Conservation (phyloP, 53 echinoderm and acorn worm genomes). For the Patiria pectinifera region DNA sequence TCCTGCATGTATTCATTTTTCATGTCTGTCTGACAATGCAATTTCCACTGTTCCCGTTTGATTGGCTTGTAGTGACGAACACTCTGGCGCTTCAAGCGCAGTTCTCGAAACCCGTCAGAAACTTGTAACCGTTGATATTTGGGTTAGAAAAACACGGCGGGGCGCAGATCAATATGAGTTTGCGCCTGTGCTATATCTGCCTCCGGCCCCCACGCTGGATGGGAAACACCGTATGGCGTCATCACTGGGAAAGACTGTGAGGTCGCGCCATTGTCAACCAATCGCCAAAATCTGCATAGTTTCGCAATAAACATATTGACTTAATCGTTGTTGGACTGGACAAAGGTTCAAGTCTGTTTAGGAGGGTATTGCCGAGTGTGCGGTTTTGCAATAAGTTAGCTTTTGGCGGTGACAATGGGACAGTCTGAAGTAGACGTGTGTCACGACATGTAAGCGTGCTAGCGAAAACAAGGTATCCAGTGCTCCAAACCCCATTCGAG, state of each 20-base stretch:
- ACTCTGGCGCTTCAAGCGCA: background rate
- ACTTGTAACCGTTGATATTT: background rate
- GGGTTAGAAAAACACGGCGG: background rate
- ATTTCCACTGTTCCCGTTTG: background rate
- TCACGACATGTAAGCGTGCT: background rate
- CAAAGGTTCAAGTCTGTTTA: conserved; percentile 6
- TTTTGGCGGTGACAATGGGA: background rate
- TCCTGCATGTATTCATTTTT: no score
- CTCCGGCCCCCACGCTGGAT: background rate
- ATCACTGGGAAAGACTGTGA: conserved; percentile 30
- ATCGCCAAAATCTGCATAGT: background rate
- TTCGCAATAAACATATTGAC: conserved; percentile 9
- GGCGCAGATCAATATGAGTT: background rate
- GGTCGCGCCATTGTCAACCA: conserved; percentile 5
- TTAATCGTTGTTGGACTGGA: background rate
- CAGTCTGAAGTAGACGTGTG: background rate
- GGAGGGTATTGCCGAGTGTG: background rate
- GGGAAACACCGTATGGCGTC: conserved; percentile 16
- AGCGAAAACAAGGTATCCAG: background rate
- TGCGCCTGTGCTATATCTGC: conserved; percentile 13
- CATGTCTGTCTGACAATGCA: background rate
- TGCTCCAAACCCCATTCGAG: background rate
- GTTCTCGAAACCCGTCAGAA: background rate
- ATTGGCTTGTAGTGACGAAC: background rate
- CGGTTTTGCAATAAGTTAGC: background rate